Base-by-base conservation (phyloP, 2,888 invertebrate genomes). In the Eudasyphora cyanicolor region DNA sequence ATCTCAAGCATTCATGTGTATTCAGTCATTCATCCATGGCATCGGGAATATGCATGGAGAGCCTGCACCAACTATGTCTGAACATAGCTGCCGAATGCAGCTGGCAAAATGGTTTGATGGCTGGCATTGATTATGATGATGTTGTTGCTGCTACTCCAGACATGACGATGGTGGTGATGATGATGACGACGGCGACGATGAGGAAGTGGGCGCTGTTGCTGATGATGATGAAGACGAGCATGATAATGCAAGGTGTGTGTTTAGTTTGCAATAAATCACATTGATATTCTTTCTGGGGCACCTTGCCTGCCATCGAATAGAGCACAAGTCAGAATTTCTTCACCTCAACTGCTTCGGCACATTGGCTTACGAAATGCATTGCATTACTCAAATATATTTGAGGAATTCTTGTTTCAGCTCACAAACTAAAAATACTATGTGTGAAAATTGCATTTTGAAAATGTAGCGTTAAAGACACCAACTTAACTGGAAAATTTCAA, bases 231-330 rank as follows among this genome's bases (percentile, higher is more conserved):
- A 45, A 5, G 45, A 45, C n/a, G 45, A 45, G 14, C 3, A n/a
- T 45, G 12, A n/a, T 45, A 45, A 7, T 7, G 1, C n/a, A n/a
- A n/a, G 45, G 14, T 6, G 32, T 8, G 17, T 69, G 49, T 69
- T 69, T 69, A 69, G 69, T 69, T 69, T 69, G 69, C 69, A 69
- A 69, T 69, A 69, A 69, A 69, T 69, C 69, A 69, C 69, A 69
- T 17, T 49, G 69, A 69, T 69, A 69, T 49, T 49, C n/a, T 24
- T 29, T 2, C 69, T 17, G 24, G 29, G 17, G 67, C 49, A 17
- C 49, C 64, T 8, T 45, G n/a, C 12, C 64, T 21, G 32, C 19
- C 8, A 2, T 19, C n/a, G n/a, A n/a, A 3, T 29, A 17, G 12
- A 64, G 17, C 35, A 32, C 32, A 32, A 64, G 35, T 32, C 17